Conservation (phyloP, 1,140 invertebrate genomes). For the Eumaeus atala region DNA sequence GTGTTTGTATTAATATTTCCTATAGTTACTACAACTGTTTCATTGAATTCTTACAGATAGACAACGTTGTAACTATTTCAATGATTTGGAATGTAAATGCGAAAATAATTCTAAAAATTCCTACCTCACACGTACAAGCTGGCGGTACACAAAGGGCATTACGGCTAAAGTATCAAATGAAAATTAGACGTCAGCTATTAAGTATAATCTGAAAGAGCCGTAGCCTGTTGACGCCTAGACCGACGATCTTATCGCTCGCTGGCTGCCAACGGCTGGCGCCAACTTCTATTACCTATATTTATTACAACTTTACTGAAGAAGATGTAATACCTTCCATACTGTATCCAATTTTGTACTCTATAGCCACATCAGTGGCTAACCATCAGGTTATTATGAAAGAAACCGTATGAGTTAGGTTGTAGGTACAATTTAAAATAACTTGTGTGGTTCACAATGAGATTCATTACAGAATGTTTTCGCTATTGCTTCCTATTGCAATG, state of each 20-base stretch:
- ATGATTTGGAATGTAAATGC: no score
- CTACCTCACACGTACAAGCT: background rate
- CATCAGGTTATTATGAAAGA: conserved; percentile 32
- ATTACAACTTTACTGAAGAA: conserved; percentile 44
- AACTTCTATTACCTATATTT: conserved; percentile 58
- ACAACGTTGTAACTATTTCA: no score
- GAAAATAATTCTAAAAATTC: no score
- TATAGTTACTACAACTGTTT: no score
- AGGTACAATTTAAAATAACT: conserved; percentile 30
- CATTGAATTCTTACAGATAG: no score
- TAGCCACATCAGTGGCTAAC: no score
- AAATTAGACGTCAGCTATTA: conserved; percentile 26
- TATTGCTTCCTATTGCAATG: conserved; percentile 67
- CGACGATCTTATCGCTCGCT: conserved; percentile 51
- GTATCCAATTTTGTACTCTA: conserved; percentile 42
- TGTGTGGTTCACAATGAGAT: conserved; percentile 51
- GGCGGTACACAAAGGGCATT: conserved; percentile 21
- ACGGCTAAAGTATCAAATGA: conserved; percentile 21
- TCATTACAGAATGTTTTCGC: conserved; percentile 63
- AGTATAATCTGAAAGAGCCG: conserved; percentile 46
- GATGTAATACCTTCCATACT: conserved; percentile 51
- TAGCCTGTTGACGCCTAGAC: conserved; percentile 45
- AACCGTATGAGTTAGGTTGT: conserved; percentile 31
- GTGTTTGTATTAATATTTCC: no score
- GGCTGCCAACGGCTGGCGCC: conserved; percentile 54